Base-by-base conservation (phyloP, 2,797 vertebrate species). In the Alexandromys oeconomus region DNA sequence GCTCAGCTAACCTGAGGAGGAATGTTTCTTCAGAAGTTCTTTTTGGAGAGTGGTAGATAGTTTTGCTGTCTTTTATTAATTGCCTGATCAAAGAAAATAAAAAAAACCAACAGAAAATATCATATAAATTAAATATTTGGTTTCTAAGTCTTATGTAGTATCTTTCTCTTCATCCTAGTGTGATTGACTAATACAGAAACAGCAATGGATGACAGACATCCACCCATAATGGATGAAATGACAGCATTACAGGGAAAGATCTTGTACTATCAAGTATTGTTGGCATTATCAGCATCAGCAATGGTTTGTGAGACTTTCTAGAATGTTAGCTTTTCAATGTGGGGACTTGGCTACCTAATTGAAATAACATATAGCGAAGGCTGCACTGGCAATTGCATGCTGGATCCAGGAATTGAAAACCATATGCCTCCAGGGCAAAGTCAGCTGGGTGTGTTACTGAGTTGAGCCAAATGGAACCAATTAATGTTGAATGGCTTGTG, bases 401-500 rank as follows among this genome's bases (percentile, higher is more conserved):
- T 76, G 84, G 91, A 96, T 93, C 89, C 48, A 94, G 78, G 34
- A 84, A 92, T 6, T 88, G 48, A 80, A 95, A 96, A 63, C 65
- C 54, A 65, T 87, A 27, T 11, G 71, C 23, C 87, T 78, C 78
- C 63, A 51, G 59, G 57, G 93, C 78, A 73, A 76, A 87, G 57
- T 77, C 43, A 48, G n/a, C 77, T 13, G 71, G 80, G 51, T 57
- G 14, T 88, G 51, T 77, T 86, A 84, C 90, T 67, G 0, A 82
- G 40, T 34, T 19, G 84, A 91, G 92, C 74, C 96, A 96, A 97
- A 93, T 91, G 97, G 88, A 94, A 92, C 69, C 88, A 95, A 96
- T 97, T 97, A 85, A 67, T 46, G 61, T 59, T 21, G 6, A 0
- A 48, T 91, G 84, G 82, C 76, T 87, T 74, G 61, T 43, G 43